phyloP scores from a whole-genome alignment of 2,888 invertebrate species.

The Chloroclysta siterata region DNA sequence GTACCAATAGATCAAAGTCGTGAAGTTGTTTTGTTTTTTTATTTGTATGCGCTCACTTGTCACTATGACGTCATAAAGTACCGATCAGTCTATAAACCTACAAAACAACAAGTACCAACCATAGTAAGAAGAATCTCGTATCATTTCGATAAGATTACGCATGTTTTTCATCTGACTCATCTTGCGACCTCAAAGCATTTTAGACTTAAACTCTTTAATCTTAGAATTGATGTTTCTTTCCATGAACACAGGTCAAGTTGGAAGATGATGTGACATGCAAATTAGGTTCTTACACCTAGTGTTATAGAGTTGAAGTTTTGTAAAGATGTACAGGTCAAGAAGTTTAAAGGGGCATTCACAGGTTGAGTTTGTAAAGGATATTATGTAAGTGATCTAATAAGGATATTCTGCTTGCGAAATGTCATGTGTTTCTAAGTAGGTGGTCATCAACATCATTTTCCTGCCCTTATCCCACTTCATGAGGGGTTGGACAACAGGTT shows the following conservation, averaged over 20 bases:
- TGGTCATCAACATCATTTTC: no score
- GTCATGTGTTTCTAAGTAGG: neutral
- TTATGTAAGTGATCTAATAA: slow-evolving; percentile 8
- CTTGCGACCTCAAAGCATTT: neutral
- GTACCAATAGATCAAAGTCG: no score
- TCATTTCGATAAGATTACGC: slow-evolving; percentile 19
- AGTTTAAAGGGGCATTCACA: slow-evolving; percentile 10
- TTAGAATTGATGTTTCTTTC: slow-evolving; percentile 3
- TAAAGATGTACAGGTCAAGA: neutral
- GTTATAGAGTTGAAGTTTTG: neutral
- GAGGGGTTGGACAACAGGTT: no score
- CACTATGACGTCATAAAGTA: neutral
- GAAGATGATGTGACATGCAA: neutral
- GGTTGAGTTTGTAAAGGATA: neutral
- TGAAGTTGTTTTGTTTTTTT: no score
- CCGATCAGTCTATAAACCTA: neutral
- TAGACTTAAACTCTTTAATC: neutral
- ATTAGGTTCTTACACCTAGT: neutral
- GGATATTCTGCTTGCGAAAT: slow-evolving; percentile 2
- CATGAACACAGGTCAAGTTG: neutral
- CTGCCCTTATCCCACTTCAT: no score
- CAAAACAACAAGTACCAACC: neutral
- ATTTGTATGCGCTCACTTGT: no score
- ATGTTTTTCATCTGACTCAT: slow-evolving; percentile 10
- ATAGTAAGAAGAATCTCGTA: slow-evolving; percentile 15